Conservation (phyloP, 2,113 vertebrate genomes). For the Catharus bicknelli region DNA sequence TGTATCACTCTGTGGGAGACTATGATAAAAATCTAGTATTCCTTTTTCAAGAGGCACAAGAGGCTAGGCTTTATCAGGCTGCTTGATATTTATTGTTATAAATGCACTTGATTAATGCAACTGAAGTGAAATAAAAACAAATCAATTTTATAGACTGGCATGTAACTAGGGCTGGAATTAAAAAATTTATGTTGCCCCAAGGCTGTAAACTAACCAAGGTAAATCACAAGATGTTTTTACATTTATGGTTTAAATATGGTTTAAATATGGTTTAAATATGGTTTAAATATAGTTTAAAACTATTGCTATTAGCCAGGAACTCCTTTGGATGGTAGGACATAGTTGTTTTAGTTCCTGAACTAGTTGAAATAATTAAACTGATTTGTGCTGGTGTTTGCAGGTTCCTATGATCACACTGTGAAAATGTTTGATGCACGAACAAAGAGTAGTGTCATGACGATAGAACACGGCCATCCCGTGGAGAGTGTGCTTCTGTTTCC, state of each 20-base stretch:
- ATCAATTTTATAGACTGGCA: not conserved
- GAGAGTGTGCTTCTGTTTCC: slow-evolving; percentile 95
- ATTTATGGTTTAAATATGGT: not conserved
- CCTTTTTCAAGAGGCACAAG: not conserved
- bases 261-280: not conserved
- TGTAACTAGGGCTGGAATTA: not conserved
- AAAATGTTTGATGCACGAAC: slow-evolving; percentile 90
- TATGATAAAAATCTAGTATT: fast-evolving
- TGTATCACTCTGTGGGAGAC: not conserved
- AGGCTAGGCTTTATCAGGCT: not conserved
- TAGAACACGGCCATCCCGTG: slow-evolving; percentile 94
- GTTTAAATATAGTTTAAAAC: not conserved
- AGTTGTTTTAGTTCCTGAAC: not conserved
- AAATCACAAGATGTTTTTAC: not conserved
- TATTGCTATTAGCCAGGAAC: not conserved
- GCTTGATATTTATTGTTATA: not conserved
- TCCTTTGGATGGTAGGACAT: not conserved
- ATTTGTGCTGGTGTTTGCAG: slow-evolving; percentile 62
- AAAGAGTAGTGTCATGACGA: slow-evolving; percentile 85
- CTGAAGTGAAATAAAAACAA: not conserved
- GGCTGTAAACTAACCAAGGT: not conserved
- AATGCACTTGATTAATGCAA: not conserved
- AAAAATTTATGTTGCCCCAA: not conserved
- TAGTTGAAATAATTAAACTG: not conserved
- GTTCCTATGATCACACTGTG: slow-evolving; percentile 95